Evolutionary conservation across 2,113 vertebrate genomes (phyloP), one percentile per base, ranked within the genome.

Genomic region (Procavia capensis): DNA sequence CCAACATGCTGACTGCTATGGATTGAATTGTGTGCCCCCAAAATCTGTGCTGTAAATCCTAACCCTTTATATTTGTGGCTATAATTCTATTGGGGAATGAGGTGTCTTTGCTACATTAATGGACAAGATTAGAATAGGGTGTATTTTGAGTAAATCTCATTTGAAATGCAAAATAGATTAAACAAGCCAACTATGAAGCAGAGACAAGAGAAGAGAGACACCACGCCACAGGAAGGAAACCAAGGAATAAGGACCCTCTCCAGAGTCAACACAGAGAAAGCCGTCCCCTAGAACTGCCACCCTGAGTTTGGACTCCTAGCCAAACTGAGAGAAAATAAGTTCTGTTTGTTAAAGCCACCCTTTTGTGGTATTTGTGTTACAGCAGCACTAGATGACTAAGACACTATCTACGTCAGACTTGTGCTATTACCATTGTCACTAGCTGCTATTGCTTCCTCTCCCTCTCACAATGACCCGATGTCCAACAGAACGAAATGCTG

Each of bases 401-500:
- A 24, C 4, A 25, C 19, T 13, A 3, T 6, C 76, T 41, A 19
- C 36, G 4, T 25, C 11, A 61, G 59, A 14, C 1, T 0, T 5
- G 13, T 0, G 4, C 4, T 57, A 17, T 57, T 57, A 19, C 19
- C 19, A 57, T 57, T 57, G 54, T 57, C 19, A 17, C 13, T 57
- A 57, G 54, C 54, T 19, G 17, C 54, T 57, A 14, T 19, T 14
- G 54, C 3, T 11, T 19, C 17, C 11, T 16, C 54, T 57, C 54
- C 19, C 13, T 16, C 17, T 57, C 54, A 13, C 19, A 17, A 14
- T 14, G 54, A 57, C 54, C 54, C 19, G 13, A 57, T 57, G 54
- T 13, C 13, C 54, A 57, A 57, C 54, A 57, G 54, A 57, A 57
- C 54, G 19, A 57, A 57, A 57, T 57, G 54, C 3, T 57, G 54